Percentiles rank a stretch among this genome's conserved stretches.
Evolutionary conservation across 2,797 vertebrate species (phyloP).

Genomic region (Tragelaphus oryx): DNA sequence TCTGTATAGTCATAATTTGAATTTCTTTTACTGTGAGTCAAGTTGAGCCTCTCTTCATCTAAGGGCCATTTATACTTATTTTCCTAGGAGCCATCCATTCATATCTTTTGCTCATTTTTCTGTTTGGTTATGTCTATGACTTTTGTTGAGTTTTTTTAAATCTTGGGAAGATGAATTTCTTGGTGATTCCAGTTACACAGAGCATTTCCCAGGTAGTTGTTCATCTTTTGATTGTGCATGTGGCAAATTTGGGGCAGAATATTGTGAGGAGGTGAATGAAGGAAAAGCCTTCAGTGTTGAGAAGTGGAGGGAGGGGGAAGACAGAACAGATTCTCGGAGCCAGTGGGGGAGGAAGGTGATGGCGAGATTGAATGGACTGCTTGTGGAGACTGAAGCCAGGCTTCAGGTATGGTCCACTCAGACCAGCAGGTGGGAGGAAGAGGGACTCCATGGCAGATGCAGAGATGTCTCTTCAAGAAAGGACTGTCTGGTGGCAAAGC

Average conservation of each 20-base stretch:
- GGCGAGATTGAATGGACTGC: neutral
- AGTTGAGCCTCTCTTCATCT: neutral
- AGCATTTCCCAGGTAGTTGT: neutral
- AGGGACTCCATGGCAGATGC: neutral
- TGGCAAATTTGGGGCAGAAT: neutral
- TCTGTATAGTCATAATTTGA: neutral
- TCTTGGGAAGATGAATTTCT: neutral
- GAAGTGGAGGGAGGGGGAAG: neutral
- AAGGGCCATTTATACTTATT: neutral
- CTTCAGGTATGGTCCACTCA: neutral
- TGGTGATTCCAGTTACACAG: neutral
- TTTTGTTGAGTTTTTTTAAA: neutral
- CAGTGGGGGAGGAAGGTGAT: neutral
- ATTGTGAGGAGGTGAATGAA: neutral
- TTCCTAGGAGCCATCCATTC: neutral
- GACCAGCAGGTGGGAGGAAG: neutral
- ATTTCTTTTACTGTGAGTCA: constrained; percentile 26
- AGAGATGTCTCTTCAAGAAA: neutral
- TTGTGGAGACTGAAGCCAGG: neutral
- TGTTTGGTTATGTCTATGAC: neutral
- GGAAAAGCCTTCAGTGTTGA: neutral
- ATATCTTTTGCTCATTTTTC: neutral
- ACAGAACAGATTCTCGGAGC: neutral
- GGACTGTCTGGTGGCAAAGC: neutral
- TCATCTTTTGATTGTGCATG: neutral